phyloP scores from a whole-genome alignment of 2,113 vertebrate species.

The Microtus ochrogaster region DNA sequence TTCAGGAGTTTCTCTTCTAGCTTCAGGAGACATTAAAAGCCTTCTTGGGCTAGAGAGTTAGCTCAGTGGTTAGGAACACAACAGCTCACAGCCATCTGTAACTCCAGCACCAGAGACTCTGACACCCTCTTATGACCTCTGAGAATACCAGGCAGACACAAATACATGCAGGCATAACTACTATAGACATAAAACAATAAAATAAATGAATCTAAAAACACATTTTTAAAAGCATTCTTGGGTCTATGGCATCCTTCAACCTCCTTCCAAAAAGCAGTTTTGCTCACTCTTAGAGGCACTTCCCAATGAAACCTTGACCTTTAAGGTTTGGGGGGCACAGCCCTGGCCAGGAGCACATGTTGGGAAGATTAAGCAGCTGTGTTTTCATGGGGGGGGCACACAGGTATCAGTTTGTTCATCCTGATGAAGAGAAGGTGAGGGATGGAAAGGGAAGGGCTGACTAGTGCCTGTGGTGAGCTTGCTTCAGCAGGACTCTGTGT shows the following conservation, averaged over 20 bases:
- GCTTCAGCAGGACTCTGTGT: slow-evolving; percentile 62
- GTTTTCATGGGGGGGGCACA: slow-evolving; percentile 33
- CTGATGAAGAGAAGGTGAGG: slow-evolving; percentile 71
- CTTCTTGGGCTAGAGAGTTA: neutral
- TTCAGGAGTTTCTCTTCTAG: slow-evolving; percentile 20
- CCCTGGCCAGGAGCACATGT: slow-evolving; percentile 49
- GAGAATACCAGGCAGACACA: neutral
- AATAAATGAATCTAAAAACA: neutral
- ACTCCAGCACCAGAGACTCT: too few relatives aligned
- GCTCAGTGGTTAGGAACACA: neutral
- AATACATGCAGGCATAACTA: neutral
- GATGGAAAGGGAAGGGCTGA: slow-evolving; percentile 72
- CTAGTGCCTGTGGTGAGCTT: slow-evolving; percentile 47
- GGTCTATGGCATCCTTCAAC: slow-evolving; percentile 56
- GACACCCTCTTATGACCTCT: neutral
- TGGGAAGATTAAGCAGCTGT: neutral
- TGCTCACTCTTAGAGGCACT: slow-evolving; percentile 34
- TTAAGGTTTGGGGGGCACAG: slow-evolving; percentile 52
- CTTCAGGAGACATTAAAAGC: slow-evolving; percentile 75
- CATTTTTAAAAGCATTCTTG: neutral
- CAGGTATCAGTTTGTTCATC: slow-evolving; percentile 72
- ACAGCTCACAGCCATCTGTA: neutral
- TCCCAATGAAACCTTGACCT: slow-evolving; percentile 53
- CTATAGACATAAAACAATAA: neutral
- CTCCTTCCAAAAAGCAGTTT: slow-evolving; percentile 65